Evolutionary conservation across 2,888 invertebrate species (phyloP).

Genomic region (Calephelis perditalis): DNA sequence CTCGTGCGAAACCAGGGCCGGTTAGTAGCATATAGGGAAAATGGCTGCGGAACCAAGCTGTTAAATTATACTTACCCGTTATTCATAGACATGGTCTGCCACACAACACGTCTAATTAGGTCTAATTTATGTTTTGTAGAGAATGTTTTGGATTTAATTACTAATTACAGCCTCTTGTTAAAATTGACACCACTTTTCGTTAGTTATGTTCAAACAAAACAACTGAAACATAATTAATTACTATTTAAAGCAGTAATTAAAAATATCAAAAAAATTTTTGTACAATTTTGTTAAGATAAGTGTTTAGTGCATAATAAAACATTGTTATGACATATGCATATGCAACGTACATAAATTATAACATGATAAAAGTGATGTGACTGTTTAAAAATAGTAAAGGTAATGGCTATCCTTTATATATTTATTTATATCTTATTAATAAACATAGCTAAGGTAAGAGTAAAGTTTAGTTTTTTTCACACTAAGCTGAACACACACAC

Average conservation of each 20-base stretch:
- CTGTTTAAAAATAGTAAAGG: no score
- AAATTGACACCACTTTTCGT: conserved; percentile 5
- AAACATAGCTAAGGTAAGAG: no score
- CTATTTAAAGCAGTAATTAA: background rate
- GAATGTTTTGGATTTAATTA: background rate
- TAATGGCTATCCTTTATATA: no score
- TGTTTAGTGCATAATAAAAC: background rate
- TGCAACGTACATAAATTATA: no score
- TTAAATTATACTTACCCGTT: conserved; percentile 18
- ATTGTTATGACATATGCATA: no score
- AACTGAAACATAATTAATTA: background rate
- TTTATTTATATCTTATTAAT: no score
- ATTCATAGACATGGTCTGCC: conserved; percentile 6
- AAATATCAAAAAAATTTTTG: background rate
- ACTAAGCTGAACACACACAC: no score
- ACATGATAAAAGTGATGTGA: no score
- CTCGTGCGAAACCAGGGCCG: no score
- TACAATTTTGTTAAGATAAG: background rate
- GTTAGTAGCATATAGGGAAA: background rate
- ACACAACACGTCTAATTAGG: conserved; percentile 9
- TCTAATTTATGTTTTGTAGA: conserved; percentile 11
- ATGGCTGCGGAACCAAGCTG: conserved; percentile 6
- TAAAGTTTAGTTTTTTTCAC: no score
- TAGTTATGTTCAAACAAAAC: background rate
- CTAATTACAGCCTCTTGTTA: background rate